Evolutionary conservation across 2,797 vertebrate species (phyloP), one percentile per base, ranked within the genome.

Genomic region (Rhadinocentrus ornatus): DNA sequence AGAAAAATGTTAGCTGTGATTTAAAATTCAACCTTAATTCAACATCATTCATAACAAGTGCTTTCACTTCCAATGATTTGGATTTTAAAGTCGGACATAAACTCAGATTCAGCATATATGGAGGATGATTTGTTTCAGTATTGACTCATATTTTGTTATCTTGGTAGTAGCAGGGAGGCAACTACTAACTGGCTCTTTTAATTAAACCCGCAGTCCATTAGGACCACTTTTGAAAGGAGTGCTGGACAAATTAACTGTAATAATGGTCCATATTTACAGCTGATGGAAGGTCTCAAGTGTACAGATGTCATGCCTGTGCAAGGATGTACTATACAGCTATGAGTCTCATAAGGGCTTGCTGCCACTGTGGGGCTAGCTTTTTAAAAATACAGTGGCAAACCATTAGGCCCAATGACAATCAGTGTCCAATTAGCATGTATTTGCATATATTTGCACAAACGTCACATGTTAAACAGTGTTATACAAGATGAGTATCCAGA

Each of bases 381-480:
- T 65, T 44, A 35, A 72, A 66, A 76, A 73, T 27, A 44, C 26
- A 50, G 70, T 4, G 7, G 57, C 61, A 75, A 74, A 60, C 64
- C 46, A 60, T 78, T 37, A 60, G 39, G 59, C 61, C 16, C 50
- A 63, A 82, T 80, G 72, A 80, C 77, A 79, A 89, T 88, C 79
- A 70, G 63, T 71, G 80, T 20, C 66, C 66, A 77, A 89, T 92
- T 89, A 86, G 63, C 91, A 91, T 85, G 73, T 0, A 89, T 92
- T 89, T 63, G 71, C 84, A 88, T 88, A 66, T 0, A 84, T 88
- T 63, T 83, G 83, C 83, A 86, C 85, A 70, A 1, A 59, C 18
- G 54, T 16, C 34, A 60, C 56, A 61, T 26, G 54, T 39, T 73
- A 57, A 78, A 63, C 5, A 4, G 39, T 54, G 20, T 63, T 63